Conservation (phyloP, 1,140 invertebrate species). For the Caenorhabditis inopinata region DNA sequence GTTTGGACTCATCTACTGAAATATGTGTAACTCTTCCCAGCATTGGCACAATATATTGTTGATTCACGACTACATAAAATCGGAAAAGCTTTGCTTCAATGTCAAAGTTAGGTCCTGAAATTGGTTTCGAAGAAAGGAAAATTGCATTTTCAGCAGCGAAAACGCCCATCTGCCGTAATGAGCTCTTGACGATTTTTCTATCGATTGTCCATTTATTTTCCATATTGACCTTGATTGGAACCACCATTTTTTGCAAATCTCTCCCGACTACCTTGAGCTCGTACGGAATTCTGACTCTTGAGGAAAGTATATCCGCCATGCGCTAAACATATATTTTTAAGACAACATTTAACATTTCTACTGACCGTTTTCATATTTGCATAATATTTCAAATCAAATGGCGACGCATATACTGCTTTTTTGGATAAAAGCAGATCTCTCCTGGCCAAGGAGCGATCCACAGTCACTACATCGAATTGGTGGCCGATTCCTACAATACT, state of each 20-base stretch:
- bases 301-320: constrained; percentile 58
- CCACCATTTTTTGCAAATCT: constrained; percentile 51
- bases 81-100: constrained; percentile 59
- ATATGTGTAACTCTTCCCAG: constrained; percentile 59
- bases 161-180: constrained; percentile 52
- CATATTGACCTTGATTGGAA: constrained; percentile 62
- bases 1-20: constrained; percentile 57
- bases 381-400: constrained; percentile 65
- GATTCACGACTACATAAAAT: constrained; percentile 61
- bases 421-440: constrained; percentile 54
- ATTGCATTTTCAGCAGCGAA: constrained; percentile 47
- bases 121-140: constrained; percentile 43
- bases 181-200: constrained; percentile 50
- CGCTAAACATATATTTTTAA: constrained; percentile 37
- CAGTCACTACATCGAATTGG: constrained; percentile 63
- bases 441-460: constrained; percentile 51
- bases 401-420: constrained; percentile 63
- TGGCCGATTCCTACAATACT: constrained; percentile 57
- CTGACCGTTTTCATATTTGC: constrained; percentile 59
- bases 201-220: constrained; percentile 59
- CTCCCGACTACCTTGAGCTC: constrained; percentile 52
- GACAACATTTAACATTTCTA: neutral
- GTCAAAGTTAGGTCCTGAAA: constrained; percentile 59
- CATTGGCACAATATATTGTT: constrained; percentile 62
- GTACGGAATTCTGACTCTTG: constrained; percentile 58